Conservation (phyloP, 2,113 vertebrate genomes). For the Hypocryptadius cinnamomeus region DNA sequence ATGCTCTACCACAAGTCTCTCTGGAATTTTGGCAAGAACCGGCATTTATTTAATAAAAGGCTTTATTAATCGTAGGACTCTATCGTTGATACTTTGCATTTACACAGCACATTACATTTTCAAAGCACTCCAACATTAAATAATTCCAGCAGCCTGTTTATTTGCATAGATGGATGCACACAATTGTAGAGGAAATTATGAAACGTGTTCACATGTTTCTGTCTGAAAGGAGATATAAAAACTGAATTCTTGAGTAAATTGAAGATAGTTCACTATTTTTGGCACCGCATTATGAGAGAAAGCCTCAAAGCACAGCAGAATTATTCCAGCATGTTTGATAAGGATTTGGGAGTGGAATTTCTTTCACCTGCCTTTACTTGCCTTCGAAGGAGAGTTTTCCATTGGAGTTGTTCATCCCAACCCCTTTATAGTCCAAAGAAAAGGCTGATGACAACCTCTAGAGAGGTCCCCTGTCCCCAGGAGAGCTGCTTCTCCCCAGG, state of each 20-base stretch:
- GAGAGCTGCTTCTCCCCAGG: not conserved
- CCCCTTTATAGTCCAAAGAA: not conserved
- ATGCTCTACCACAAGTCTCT: constrained; percentile 62
- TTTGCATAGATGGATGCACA: constrained; percentile 42
- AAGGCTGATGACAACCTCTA: not conserved
- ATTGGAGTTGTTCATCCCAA: not conserved
- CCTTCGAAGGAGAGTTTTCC: not conserved
- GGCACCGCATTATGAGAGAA: not conserved
- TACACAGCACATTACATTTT: constrained; percentile 23
- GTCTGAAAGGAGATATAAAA: constrained; percentile 37
- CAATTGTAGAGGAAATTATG: constrained; percentile 48
- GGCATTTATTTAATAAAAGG: constrained; percentile 48
- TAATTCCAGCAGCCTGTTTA: constrained; percentile 48
- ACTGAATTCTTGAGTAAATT: constrained; percentile 17
- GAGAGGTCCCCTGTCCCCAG: not conserved
- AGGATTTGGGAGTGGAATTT: not conserved
- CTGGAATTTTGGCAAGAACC: constrained; percentile 58
- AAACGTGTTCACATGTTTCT: constrained; percentile 17
- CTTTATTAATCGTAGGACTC: constrained; percentile 50
- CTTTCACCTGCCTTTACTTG: not conserved
- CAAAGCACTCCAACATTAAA: constrained; percentile 22
- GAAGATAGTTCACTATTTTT: constrained; percentile 13
- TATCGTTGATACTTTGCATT: constrained; percentile 36
- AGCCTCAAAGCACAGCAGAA: not conserved
- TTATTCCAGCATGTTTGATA: constrained; percentile 25